phyloP scores from a whole-genome alignment of 2,113 vertebrate genomes.

The Terrapene triunguis region DNA sequence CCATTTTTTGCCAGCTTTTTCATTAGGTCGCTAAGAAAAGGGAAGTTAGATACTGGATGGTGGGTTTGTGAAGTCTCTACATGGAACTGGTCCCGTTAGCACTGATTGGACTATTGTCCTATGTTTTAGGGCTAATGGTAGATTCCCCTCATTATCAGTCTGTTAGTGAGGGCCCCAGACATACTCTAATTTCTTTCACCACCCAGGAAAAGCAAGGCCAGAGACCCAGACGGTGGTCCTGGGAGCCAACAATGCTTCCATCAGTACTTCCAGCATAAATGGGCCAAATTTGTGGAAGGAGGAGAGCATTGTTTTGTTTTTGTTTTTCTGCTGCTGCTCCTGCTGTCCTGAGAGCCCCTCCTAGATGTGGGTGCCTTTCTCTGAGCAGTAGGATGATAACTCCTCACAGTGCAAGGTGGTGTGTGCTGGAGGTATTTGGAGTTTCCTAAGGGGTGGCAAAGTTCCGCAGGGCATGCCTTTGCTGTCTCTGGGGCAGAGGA shows the following conservation, averaged over 20 bases:
- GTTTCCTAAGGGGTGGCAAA: not conserved
- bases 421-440: not conserved
- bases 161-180: not conserved
- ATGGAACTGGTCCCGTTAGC: not conserved
- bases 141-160: not conserved
- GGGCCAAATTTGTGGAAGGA: not conserved
- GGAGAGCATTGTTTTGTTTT: not conserved
- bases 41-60: not conserved
- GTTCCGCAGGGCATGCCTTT: not conserved
- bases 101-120: not conserved
- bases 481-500: not conserved
- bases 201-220: not conserved
- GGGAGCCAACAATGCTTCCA: not conserved
- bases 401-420: not conserved
- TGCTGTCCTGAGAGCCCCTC: not conserved
- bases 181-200: not conserved
- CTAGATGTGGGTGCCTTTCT: not conserved
- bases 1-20: not conserved
- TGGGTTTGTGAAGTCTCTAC: not conserved
- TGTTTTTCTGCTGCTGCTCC: not conserved
- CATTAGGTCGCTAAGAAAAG: not conserved
- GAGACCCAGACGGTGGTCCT: not conserved
- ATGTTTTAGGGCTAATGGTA: not conserved
- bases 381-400: not conserved
- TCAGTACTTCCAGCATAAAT: not conserved